Conservation (phyloP, 2,888 invertebrate genomes). For the Fabriciana adippe region DNA sequence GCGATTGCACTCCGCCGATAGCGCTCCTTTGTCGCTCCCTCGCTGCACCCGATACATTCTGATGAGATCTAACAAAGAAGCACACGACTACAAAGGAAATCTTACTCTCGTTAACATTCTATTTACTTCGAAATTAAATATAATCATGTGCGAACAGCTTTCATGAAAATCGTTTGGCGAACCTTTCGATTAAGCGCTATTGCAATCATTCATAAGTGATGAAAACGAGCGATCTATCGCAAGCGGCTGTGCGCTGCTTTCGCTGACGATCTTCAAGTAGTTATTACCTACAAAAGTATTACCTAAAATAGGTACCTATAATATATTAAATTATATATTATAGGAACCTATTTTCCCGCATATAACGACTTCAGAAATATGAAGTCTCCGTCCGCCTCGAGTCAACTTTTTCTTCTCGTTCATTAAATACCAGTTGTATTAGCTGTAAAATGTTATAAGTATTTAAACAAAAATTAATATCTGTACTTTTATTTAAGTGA, state of each 20-base stretch:
- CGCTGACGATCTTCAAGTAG: conserved; percentile 7
- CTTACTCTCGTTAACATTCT: neutral
- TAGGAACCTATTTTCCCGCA: no score
- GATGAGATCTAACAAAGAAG: conserved; percentile 30
- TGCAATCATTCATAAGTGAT: neutral
- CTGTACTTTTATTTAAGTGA: no score
- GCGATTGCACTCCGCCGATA: conserved; percentile 38
- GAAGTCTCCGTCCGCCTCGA: no score
- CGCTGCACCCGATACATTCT: conserved; percentile 34
- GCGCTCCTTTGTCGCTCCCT: conserved; percentile 23
- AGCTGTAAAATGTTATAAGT: no score
- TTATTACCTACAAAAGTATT: no score
- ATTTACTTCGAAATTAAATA: conserved; percentile 8
- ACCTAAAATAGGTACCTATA: no score
- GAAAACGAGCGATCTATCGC: neutral
- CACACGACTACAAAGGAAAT: conserved; percentile 21
- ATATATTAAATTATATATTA: no score
- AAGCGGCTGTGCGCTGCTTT: conserved; percentile 12
- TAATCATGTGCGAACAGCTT: neutral
- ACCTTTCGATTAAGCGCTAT: neutral
- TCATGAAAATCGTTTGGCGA: no score
- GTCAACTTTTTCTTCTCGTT: no score
- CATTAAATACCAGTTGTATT: no score
- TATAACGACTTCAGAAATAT: no score
- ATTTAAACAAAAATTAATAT: no score